Conservation (phyloP, 30 jellyfish, hydroid and myxozoan species). For the Turritopsis rubra region DNA sequence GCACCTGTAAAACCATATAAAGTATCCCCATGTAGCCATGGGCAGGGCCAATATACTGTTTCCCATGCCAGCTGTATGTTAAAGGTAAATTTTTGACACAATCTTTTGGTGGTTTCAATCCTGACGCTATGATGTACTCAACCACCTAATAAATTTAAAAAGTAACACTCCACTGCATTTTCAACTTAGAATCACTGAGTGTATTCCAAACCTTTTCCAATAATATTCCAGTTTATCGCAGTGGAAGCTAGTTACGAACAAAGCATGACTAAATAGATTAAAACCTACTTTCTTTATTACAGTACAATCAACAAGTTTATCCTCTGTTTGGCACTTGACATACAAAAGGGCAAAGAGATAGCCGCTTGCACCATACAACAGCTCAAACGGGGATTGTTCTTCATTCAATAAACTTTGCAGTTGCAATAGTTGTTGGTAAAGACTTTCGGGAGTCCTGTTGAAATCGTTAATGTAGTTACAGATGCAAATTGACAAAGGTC, state of each 20-base stretch:
- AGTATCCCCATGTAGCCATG: conserved; percentile 86
- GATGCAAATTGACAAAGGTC: not conserved
- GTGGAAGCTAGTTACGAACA: too few species aligned
- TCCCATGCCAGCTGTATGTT: conserved; percentile 61
- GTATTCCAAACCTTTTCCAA: not conserved
- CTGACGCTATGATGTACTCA: conserved; percentile 39
- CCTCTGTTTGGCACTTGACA: conserved; percentile 1
- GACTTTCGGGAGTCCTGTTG: not conserved
- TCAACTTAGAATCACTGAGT: not conserved
- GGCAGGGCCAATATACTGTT: conserved; percentile 85
- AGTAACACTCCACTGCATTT: not conserved
- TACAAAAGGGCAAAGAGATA: conserved; percentile 57
- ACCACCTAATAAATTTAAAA: conserved; percentile 40
- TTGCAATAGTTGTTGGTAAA: not conserved
- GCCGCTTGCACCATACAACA: conserved; percentile 80
- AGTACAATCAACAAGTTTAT: not conserved
- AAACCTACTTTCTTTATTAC: not conserved
- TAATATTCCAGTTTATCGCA: too few species aligned
- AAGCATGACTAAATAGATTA: too few species aligned
- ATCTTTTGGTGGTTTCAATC: conserved; percentile 16
- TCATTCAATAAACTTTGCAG: conserved; percentile 18
- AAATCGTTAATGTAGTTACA: not conserved
- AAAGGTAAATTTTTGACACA: conserved; percentile 29
- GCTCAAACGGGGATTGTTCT: conserved; percentile 48
- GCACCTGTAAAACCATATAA: conserved; percentile 50